Conservation (phyloP, 2,888 invertebrate genomes). For the Andrena bicolor region DNA sequence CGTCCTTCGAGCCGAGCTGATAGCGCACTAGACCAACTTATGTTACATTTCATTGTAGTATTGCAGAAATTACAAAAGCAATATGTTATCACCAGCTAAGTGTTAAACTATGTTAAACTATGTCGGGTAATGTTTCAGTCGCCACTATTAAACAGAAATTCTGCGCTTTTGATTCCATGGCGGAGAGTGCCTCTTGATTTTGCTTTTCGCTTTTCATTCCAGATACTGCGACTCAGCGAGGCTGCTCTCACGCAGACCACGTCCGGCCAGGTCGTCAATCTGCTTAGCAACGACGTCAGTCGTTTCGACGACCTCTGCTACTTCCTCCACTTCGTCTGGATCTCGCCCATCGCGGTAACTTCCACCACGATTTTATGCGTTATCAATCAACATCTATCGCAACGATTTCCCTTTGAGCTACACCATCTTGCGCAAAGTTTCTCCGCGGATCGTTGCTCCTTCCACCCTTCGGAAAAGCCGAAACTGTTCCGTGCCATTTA, state of each 20-base stretch:
- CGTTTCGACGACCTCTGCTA: slow-evolving; percentile 95
- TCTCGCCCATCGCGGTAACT: slow-evolving; percentile 90
- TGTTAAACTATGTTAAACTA: neutral
- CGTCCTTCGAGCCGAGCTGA: slow-evolving; percentile 37
- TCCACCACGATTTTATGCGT: neutral
- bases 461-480: no score
- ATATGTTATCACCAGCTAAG: no score
- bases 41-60: neutral
- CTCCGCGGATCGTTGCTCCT: no score
- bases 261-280: slow-evolving; percentile 96
- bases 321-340: slow-evolving; percentile 95
- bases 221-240: slow-evolving; percentile 87
- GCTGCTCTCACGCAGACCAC: slow-evolving; percentile 89
- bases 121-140: neutral
- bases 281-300: slow-evolving; percentile 97
- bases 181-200: no score
- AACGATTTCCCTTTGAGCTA: no score
- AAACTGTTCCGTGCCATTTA: no score
- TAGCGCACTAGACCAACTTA: slow-evolving; percentile 6
- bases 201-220: neutral
- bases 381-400: neutral
- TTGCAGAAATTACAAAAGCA: neutral
- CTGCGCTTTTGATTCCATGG: neutral
- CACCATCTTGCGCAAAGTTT: no score
- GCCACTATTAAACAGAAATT: neutral